Evolutionary conservation across 2,888 invertebrate species (phyloP).

Genomic region (Caenorhabditis sp.): DNA sequence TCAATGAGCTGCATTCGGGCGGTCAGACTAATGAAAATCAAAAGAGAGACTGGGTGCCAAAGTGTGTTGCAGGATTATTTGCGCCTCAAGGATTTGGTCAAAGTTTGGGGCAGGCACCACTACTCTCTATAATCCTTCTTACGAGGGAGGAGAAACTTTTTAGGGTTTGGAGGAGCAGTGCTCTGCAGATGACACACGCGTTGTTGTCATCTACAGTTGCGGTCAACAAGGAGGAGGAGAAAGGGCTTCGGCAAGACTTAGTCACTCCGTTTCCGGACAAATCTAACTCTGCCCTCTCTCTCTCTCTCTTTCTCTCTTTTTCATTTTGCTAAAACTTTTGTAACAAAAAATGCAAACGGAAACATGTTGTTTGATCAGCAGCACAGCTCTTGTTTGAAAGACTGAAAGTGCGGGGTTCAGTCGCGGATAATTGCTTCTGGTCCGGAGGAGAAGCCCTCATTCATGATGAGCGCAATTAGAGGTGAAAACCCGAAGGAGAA

Average conservation of each 20-base stretch:
- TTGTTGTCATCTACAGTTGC: slow-evolving; percentile 36
- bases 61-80: slow-evolving; percentile 39
- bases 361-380: slow-evolving; percentile 48
- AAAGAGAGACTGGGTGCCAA: slow-evolving; percentile 2
- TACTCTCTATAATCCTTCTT: neutral
- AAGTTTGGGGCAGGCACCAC: neutral
- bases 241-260: slow-evolving; percentile 34
- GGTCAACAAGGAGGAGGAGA: neutral
- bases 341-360: slow-evolving; percentile 20
- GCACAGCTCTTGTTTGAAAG: slow-evolving; percentile 25
- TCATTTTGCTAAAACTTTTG: slow-evolving; percentile 26
- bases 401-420: slow-evolving; percentile 21
- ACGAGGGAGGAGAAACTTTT: slow-evolving; percentile 21
- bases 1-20: slow-evolving; percentile 19
- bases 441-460: slow-evolving; percentile 6
- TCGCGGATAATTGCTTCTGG: slow-evolving; percentile 31
- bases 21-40: slow-evolving; percentile 33
- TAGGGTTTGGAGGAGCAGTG: neutral
- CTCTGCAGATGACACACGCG: slow-evolving; percentile 36
- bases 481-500: neutral
- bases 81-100: slow-evolving; percentile 31
- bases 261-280: slow-evolving; percentile 27
- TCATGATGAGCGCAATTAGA: slow-evolving; percentile 47
- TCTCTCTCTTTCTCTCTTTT: slow-evolving; percentile 2
- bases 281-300: slow-evolving; percentile 10